Base-by-base conservation (phyloP, 2,113 vertebrate genomes). In the Bucco capensis region DNA sequence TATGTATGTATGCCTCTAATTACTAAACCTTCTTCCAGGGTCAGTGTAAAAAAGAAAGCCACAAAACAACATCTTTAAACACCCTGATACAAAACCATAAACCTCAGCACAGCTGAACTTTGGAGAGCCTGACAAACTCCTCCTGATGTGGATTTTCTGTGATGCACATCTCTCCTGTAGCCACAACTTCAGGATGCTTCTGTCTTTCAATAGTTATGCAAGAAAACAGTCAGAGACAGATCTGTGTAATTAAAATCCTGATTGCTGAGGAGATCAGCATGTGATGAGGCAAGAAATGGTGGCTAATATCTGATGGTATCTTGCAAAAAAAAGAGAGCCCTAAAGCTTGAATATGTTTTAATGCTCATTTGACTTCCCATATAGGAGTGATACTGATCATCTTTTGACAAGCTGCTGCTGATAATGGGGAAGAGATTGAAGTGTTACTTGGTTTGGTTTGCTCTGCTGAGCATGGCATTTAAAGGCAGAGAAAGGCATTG, bases 291-390 rank as follows among this genome's bases (percentile, higher is more conserved):
- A 90, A 96, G 91, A 92, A 94, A 88, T 56, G 50, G 89, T 92
- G 86, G 77, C 79, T 95, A 94, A 82, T 95, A 89, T 70, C 80
- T 95, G 92, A 96, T 94, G 42, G 69, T 96, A 96, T 96, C 96
- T 95, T 65, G 60, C 61, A 38, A 83, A 91, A 93, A 86, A 91
- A 47, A 28, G 54, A 89, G 70, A 67, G 38, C 96, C 86, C 90
- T 93, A 56, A 90, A 91, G 90, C 94, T 89, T 83, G 94, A 94
- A 95, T 92, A 87, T 65, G 62, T 93, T n/a, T 90, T 96, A 96
- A 96, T 94, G 93, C 90, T 93, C 64, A 86, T 95, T 95, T 95
- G 62, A 7, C 69, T 95, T 96, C 69, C 75, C 30, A 38, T 90
- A 90, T 42, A 24, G 1, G 22, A 79, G 24, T 74, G 86, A 95